phyloP scores from a whole-genome alignment of 2,888 invertebrate species.

The Trileptium ribeirensis region DNA sequence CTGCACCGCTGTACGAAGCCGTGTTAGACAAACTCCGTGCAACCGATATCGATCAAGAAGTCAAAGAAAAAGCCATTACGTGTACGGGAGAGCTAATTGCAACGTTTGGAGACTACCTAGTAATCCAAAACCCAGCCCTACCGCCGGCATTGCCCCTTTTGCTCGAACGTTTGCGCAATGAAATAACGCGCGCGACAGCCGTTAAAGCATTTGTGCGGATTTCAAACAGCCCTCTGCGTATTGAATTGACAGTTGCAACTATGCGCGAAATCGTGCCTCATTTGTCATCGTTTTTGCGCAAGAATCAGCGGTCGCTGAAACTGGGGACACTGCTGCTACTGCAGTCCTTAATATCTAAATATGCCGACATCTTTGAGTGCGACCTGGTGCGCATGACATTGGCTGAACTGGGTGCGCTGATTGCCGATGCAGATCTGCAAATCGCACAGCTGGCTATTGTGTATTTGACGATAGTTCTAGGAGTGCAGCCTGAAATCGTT shows the following conservation, averaged over 20 bases:
- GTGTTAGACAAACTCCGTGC: slow-evolving; percentile 78
- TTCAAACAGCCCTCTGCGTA: slow-evolving; percentile 62
- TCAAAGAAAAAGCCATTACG: slow-evolving; percentile 92
- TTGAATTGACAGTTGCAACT: slow-evolving; percentile 63
- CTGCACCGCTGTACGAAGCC: slow-evolving; percentile 67
- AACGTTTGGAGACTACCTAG: slow-evolving; percentile 81
- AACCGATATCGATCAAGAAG: slow-evolving; percentile 96
- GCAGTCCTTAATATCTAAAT: not conserved
- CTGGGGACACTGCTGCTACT: slow-evolving; percentile 10
- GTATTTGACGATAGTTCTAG: slow-evolving; percentile 33
- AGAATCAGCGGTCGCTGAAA: slow-evolving; percentile 90
- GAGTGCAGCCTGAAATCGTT: not conserved
- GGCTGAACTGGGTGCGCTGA: slow-evolving; percentile 76
- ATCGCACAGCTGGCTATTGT: slow-evolving; percentile 67
- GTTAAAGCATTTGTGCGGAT: slow-evolving; percentile 72
- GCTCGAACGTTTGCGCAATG: slow-evolving; percentile 85
- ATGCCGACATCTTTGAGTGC: not conserved
- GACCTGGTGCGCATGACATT: slow-evolving; percentile 54
- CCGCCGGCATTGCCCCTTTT: slow-evolving; percentile 83
- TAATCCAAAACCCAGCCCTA: slow-evolving; percentile 62
- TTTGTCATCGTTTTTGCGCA: slow-evolving; percentile 83
- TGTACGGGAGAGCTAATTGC: slow-evolving; percentile 67
- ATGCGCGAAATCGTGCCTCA: slow-evolving; percentile 81
- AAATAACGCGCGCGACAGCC: slow-evolving; percentile 89
- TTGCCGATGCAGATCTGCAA: slow-evolving; percentile 89